Evolutionary conservation across 1,140 invertebrate species (phyloP), one percentile per base, ranked within the genome.

Genomic region (Caenorhabditis inopinata): DNA sequence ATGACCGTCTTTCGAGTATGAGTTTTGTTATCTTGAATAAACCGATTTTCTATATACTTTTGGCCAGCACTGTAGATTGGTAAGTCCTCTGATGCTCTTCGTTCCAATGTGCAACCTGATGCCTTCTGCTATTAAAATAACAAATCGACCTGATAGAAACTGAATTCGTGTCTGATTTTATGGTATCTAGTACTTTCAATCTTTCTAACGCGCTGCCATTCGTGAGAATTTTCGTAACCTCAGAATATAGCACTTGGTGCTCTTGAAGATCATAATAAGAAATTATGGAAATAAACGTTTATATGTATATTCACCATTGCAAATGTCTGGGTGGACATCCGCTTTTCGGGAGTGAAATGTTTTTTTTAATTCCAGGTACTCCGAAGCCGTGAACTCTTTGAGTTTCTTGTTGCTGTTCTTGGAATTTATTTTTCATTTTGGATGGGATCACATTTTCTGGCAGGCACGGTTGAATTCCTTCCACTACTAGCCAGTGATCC

Each of bases 401-500:
- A 21, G 58, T 68, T 42, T 68, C 58, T 7, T 68, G 25, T 68
- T 68, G 58, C 7, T 68, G 58, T 21, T 68, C 58, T 38, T 38
- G 58, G 12, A 42, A 68, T 21, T 42, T 35, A 14, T 21, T 16
- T 42, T 68, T 68, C 9, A 68, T 32, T 21, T 68, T 32, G 9
- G 58, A 42, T 38, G 58, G 58, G 27, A 68, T 68, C 32, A 68
- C 58, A 38, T 68, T 68, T 27, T 68, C 58, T 21, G 58, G 58
- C 14, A 68, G 23, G 38, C 58, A 68, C 6, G 58, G 58, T 21
- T 68, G 58, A 38, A 68, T 27, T 23, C 58, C 58, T 11, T 68
- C 58, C 11, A 68, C 58, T 7, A 68, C 58, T 42, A 68, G n/a
- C 58, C 58, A 68, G n/a, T 68, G 58, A 68, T 68, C 58, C 21